phyloP scores from a whole-genome alignment of 2,113 vertebrate species.

The Carettochelys insculpta region DNA sequence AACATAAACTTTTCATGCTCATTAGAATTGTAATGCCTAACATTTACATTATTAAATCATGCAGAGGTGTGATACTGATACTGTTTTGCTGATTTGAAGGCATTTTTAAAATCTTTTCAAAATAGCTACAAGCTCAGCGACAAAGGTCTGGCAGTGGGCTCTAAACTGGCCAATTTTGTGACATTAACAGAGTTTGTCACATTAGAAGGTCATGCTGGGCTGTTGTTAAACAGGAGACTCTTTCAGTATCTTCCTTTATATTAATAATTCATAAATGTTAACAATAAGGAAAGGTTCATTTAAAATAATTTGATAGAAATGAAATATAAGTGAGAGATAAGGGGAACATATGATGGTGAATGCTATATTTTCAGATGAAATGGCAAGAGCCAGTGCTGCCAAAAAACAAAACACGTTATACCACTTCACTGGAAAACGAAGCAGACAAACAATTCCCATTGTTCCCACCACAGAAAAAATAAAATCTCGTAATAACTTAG shows the following conservation, averaged over 20 bases:
- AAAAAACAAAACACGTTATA: conserved; percentile 4
- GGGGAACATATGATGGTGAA: background rate
- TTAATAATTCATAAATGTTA: conserved; percentile 41
- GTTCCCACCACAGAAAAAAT: conserved; percentile 67
- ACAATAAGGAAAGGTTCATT: conserved; percentile 43
- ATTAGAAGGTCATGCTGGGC: conserved; percentile 5
- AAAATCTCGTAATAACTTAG: conserved; percentile 80
- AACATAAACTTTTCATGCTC: background rate
- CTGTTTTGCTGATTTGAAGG: background rate
- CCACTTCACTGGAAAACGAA: conserved; percentile 50
- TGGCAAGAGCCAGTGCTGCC: conserved; percentile 26
- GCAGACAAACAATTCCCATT: conserved; percentile 65
- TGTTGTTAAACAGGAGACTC: conserved; percentile 14
- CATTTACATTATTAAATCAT: conserved; percentile 15
- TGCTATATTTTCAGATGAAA: conserved; percentile 45
- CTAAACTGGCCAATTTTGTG: conserved; percentile 36
- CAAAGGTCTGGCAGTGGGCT: conserved; percentile 4
- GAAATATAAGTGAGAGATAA: background rate
- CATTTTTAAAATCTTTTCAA: conserved; percentile 9
- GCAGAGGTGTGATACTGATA: conserved; percentile 8
- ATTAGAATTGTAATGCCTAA: conserved; percentile 20
- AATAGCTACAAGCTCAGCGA: background rate
- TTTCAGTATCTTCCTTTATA: conserved; percentile 41
- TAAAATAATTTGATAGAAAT: conserved; percentile 24
- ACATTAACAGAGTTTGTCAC: background rate